A percentile compares a stretch with the other conserved stretches of the same genome.
phyloP scores from a whole-genome alignment of 2,888 invertebrate genomes.

The Conus canariensis region DNA sequence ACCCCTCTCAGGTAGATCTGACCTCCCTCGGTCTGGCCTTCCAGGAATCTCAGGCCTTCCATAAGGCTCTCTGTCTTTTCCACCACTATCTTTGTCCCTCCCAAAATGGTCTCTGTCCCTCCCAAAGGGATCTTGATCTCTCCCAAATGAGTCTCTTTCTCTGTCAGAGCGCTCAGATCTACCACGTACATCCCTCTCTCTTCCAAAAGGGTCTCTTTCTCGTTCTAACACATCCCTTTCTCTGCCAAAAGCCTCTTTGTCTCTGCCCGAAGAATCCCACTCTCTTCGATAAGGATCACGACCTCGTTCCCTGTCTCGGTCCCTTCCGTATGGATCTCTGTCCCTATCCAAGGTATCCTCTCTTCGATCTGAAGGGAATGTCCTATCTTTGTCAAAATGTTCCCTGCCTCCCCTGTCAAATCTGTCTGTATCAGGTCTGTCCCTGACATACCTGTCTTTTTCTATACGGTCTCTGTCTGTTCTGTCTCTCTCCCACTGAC shows the following conservation, averaged over 20 bases:
- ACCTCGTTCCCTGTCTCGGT: conserved; percentile 33
- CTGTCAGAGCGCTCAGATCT: conserved; percentile 5
- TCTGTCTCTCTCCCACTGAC: conserved; percentile 24
- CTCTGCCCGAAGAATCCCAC: conserved; percentile 30
- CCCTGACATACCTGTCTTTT: conserved; percentile 48
- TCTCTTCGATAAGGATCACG: conserved; percentile 1
- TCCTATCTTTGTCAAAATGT: neutral
- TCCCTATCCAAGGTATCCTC: conserved; percentile 35
- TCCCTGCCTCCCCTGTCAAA: conserved; percentile 28
- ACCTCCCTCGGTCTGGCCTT: conserved; percentile 23
- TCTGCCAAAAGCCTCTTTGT: conserved; percentile 41
- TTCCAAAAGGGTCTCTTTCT: conserved; percentile 26
- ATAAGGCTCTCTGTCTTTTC: conserved; percentile 5
- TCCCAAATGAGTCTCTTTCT: neutral
- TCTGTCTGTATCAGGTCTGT: conserved; percentile 46
- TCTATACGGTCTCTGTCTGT: neutral
- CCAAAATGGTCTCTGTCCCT: conserved; percentile 34
- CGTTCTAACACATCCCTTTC: neutral
- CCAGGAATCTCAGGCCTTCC: conserved; percentile 1
- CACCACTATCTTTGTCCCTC: conserved; percentile 6
- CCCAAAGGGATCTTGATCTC: conserved; percentile 43
- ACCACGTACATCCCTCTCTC: conserved; percentile 13
- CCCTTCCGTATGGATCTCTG: neutral
- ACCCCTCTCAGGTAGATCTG: neutral
- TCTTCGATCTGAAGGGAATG: neutral